Conservation (phyloP, 2,113 vertebrate species). For the Caloenas nicobarica region DNA sequence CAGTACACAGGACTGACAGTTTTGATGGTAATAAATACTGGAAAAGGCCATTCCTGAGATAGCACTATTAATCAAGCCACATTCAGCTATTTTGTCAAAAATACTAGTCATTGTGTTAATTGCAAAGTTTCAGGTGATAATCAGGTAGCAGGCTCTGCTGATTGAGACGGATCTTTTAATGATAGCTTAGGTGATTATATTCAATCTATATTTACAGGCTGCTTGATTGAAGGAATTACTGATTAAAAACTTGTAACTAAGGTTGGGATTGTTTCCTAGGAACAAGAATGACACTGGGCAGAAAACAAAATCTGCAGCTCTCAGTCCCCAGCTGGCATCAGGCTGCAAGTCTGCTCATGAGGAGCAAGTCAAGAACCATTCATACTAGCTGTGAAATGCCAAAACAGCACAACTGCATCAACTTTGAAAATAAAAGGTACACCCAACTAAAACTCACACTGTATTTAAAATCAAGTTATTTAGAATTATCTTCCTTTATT, state of each 20-base stretch:
- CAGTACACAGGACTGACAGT: neutral
- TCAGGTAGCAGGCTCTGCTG: neutral
- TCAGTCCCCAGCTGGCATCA: neutral
- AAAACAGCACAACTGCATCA: neutral
- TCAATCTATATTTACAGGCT: neutral
- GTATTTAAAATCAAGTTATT: neutral
- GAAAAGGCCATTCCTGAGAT: neutral
- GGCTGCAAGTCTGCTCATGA: neutral
- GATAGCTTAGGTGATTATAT: constrained; percentile 18
- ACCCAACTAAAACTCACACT: neutral
- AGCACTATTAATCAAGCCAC: neutral
- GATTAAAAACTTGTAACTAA: neutral
- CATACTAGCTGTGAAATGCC: fast-evolving
- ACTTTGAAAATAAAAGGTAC: neutral
- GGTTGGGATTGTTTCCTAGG: neutral
- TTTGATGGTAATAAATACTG: neutral
- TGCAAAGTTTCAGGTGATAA: constrained; percentile 32
- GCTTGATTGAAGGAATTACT: constrained; percentile 2
- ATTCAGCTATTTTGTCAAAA: constrained; percentile 12
- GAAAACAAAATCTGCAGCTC: neutral
- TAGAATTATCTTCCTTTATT: neutral
- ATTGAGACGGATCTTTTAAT: constrained; percentile 31
- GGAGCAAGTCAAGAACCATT: neutral
- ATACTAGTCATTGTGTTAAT: constrained; percentile 16
- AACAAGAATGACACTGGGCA: neutral